Evolutionary conservation across 2,113 vertebrate genomes (phyloP).

Genomic region (Heterotis niloticus): DNA sequence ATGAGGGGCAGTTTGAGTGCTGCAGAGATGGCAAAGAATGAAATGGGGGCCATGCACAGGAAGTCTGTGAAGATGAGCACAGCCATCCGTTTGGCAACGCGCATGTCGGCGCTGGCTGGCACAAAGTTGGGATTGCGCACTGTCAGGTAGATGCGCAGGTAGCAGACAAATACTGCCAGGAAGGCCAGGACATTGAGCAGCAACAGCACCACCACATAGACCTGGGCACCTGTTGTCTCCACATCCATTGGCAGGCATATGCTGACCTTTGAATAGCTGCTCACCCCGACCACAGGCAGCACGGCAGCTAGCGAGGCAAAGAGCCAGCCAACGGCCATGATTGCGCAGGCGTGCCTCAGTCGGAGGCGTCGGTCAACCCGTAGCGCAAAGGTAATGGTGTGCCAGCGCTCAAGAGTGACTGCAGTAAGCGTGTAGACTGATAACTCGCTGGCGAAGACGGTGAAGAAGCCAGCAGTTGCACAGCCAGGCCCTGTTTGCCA

Average conservation of each 20-base stretch:
- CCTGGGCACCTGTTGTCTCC: conserved; percentile 71
- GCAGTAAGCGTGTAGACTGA: conserved; percentile 87
- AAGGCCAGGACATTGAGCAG: conserved; percentile 88
- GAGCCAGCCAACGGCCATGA: conserved; percentile 83
- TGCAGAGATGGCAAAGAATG: conserved; percentile 93
- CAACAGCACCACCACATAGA: conserved; percentile 79
- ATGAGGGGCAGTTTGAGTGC: conserved; percentile 90
- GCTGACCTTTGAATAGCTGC: conserved; percentile 91
- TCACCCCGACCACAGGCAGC: conserved; percentile 80
- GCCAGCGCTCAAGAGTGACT: conserved; percentile 92
- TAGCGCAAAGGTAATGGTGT: conserved; percentile 94
- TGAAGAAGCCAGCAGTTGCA: conserved; percentile 82
- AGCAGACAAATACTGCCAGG: conserved; percentile 81
- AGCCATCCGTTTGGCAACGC: conserved; percentile 91
- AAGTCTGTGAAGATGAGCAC: conserved; percentile 94
- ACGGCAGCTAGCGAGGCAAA: conserved; percentile 77
- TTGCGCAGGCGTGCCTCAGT: conserved; percentile 72
- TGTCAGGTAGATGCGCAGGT: conserved; percentile 84
- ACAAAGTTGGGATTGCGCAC: conserved; percentile 79
- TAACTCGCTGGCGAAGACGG: conserved; percentile 90
- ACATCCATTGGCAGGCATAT: conserved; percentile 98
- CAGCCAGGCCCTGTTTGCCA: conserved; percentile 91
- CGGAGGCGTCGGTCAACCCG: conserved; percentile 79
- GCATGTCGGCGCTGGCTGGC: conserved; percentile 79
- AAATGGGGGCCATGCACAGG: conserved; percentile 94